Evolutionary conservation across 2,888 invertebrate genomes (phyloP).

Genomic region (Hyppa rectilinea): DNA sequence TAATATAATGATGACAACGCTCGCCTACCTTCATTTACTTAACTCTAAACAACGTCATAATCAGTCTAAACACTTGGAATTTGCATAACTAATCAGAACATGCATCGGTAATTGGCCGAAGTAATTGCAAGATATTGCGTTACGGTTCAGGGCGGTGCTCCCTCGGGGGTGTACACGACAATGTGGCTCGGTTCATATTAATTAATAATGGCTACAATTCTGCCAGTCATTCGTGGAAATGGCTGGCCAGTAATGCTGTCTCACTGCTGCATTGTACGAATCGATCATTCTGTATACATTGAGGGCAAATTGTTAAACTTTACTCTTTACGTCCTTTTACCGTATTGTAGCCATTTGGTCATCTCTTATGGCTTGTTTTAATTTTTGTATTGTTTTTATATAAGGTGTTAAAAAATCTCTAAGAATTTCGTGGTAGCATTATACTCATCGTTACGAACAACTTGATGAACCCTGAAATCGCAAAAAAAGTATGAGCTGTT

Average conservation of each 20-base stretch:
- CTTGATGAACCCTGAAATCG: too few species aligned
- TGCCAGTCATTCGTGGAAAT: conserved; percentile 50
- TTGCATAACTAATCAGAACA: conserved; percentile 47
- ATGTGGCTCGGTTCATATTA: conserved; percentile 42
- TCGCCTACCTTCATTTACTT: not conserved
- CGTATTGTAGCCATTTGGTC: too few species aligned
- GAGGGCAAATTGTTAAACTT: not conserved
- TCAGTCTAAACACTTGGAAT: conserved; percentile 18
- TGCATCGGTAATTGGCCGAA: conserved; percentile 37
- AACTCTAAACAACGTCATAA: not conserved
- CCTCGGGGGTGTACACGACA: conserved; percentile 23
- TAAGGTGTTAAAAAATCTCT: too few species aligned
- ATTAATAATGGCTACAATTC: conserved; percentile 45
- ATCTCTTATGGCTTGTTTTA: too few species aligned
- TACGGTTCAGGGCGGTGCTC: conserved; percentile 23
- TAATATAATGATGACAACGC: not conserved
- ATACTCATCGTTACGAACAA: too few species aligned
- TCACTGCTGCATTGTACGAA: conserved; percentile 24
- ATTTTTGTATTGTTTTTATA: too few species aligned
- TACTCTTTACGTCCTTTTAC: not conserved
- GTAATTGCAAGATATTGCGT: conserved; percentile 44
- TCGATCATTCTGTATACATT: conserved; percentile 14
- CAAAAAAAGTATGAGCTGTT: too few species aligned
- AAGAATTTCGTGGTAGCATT: too few species aligned
- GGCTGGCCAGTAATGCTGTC: conserved; percentile 21